Conservation (phyloP, 2,888 invertebrate genomes). For the Allolobophora icterica region DNA sequence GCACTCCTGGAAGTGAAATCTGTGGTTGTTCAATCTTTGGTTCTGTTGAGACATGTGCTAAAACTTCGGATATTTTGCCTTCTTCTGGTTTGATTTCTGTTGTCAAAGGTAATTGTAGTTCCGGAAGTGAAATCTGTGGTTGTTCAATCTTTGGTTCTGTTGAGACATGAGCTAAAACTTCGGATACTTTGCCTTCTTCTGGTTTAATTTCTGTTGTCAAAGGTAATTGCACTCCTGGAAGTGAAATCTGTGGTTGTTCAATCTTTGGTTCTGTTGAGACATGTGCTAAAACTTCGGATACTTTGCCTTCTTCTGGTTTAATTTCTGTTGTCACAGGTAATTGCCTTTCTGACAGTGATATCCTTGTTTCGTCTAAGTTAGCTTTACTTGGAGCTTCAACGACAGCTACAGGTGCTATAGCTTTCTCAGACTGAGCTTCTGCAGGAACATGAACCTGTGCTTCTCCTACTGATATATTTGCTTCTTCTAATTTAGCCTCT, state of each 20-base stretch:
- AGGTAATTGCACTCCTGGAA: not conserved
- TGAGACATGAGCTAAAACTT: too few species aligned
- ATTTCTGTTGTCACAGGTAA: not conserved
- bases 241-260: not conserved
- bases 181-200: not conserved
- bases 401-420: not conserved
- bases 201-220: not conserved
- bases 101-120: too few species aligned
- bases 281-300: not conserved
- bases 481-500: not conserved
- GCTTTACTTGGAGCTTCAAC: not conserved
- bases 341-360: not conserved
- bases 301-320: not conserved
- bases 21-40: too few species aligned
- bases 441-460: too few species aligned
- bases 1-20: too few species aligned
- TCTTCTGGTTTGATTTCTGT: too few species aligned
- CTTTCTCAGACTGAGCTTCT: not conserved
- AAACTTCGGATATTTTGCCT: too few species aligned
- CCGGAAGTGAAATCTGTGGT: too few species aligned
- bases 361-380: not conserved
- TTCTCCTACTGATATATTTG: not conserved
- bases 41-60: too few species aligned
- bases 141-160: too few species aligned
- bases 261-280: not conserved